Conservation (phyloP, 2,888 invertebrate genomes). For the Napeogenes inachia region DNA sequence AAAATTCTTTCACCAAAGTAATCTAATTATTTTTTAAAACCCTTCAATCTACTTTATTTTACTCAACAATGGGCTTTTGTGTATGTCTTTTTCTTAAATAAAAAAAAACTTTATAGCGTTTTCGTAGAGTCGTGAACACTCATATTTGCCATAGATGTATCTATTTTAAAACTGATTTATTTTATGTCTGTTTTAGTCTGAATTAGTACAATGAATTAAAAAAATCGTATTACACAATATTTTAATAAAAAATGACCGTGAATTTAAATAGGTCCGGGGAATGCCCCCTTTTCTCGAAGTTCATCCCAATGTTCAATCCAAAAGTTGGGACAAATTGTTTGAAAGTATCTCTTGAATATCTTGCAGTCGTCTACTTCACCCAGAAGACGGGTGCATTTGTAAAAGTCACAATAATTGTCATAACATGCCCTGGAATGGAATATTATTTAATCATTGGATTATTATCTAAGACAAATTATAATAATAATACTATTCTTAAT, state of each 20-base stretch:
- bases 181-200: too few species aligned
- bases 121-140: too few species aligned
- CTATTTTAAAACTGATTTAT: too few species aligned
- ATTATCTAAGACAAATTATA: background rate
- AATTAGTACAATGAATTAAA: background rate
- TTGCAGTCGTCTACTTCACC: constrained; percentile 65
- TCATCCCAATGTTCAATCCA: constrained; percentile 70
- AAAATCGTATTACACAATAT: background rate
- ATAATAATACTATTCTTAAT: too few species aligned
- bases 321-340: constrained; percentile 66
- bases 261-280: constrained; percentile 59
- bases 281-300: constrained; percentile 58
- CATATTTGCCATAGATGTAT: too few species aligned
- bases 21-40: too few species aligned
- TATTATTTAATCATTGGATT: background rate
- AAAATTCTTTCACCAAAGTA: too few species aligned
- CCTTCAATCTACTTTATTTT: too few species aligned
- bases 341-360: constrained; percentile 69
- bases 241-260: background rate
- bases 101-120: too few species aligned
- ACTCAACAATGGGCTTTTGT: too few species aligned
- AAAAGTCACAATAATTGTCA: constrained; percentile 67
- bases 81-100: too few species aligned
- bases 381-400: constrained; percentile 58
- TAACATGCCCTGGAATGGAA: constrained; percentile 57